Conservation (phyloP, 2,797 vertebrate species). For the Siniperca obscura region DNA sequence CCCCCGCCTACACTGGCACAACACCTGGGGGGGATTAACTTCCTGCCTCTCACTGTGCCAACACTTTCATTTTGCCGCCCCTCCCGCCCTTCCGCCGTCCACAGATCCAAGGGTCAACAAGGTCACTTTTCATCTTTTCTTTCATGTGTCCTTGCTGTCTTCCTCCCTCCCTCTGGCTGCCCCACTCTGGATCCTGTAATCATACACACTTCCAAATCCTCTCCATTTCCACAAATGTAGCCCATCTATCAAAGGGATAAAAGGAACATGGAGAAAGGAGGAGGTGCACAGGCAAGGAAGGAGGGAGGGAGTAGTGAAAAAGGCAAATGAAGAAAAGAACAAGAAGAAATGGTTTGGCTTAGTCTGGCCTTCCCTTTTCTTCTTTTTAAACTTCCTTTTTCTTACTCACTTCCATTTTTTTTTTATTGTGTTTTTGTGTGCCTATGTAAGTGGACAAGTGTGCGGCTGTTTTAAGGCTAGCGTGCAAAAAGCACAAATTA, state of each 20-base stretch:
- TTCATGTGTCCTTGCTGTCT: conserved; percentile 78
- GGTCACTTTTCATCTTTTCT: conserved; percentile 86
- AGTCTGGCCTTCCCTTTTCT: conserved; percentile 42
- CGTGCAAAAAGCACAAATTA: conserved; percentile 76
- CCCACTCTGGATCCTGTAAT: conserved; percentile 79
- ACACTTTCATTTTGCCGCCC: conserved; percentile 69
- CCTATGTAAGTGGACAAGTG: conserved; percentile 64
- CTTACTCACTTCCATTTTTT: conserved; percentile 41
- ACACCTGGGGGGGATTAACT: conserved; percentile 88
- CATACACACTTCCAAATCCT: conserved; percentile 78
- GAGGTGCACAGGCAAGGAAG: conserved; percentile 58
- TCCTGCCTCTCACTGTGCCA: conserved; percentile 77
- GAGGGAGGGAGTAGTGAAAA: conserved; percentile 56
- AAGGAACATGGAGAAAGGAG: conserved; percentile 59
- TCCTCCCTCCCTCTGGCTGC: conserved; percentile 51
- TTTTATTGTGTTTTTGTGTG: conserved; percentile 51
- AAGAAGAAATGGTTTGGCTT: conserved; percentile 59
- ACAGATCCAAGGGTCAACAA: conserved; percentile 74
- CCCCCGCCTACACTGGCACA: conserved; percentile 77
- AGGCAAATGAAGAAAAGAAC: conserved; percentile 58
- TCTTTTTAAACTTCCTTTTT: conserved; percentile 48
- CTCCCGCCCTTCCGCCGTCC: conserved; percentile 53
- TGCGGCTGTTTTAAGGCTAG: conserved; percentile 61
- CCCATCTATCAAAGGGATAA: conserved; percentile 78
- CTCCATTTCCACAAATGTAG: conserved; percentile 76